Evolutionary conservation across 2,888 invertebrate genomes (phyloP).

Genomic region (Schrankia costaestrigalis): DNA sequence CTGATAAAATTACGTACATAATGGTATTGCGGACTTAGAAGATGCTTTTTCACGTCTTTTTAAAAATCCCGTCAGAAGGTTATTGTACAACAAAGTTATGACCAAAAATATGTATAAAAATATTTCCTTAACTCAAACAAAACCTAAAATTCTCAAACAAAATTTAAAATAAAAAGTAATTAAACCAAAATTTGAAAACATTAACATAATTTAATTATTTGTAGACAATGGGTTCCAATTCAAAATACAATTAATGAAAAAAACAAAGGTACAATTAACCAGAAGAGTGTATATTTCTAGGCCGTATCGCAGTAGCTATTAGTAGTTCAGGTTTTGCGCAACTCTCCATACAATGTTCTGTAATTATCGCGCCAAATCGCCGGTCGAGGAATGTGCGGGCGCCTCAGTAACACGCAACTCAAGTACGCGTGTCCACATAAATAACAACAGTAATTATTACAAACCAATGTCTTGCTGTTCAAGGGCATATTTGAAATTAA

Average conservation of each 20-base stretch:
- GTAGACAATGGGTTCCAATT: conserved; percentile 9
- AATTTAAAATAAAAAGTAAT: background rate
- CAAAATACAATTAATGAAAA: conserved; percentile 14
- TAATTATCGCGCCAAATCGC: conserved; percentile 60
- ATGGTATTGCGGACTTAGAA: no score
- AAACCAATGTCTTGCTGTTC: conserved; percentile 53
- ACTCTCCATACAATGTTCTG: conserved; percentile 50
- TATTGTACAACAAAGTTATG: no score
- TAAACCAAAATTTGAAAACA: conserved; percentile 6
- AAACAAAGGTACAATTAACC: conserved; percentile 34
- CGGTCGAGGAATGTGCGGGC: conserved; percentile 40
- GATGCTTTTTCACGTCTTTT: no score
- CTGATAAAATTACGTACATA: no score
- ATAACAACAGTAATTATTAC: conserved; percentile 56
- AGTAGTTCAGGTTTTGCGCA: conserved; percentile 49
- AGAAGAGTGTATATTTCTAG: conserved; percentile 52
- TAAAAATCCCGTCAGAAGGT: no score
- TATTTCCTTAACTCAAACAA: no score
- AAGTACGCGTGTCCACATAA: conserved; percentile 49
- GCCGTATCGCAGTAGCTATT: conserved; percentile 40
- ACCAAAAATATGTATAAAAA: no score
- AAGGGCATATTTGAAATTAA: conserved; percentile 51
- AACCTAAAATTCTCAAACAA: background rate
- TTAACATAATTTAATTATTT: conserved; percentile 6
- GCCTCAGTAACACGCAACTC: conserved; percentile 43